phyloP scores from a whole-genome alignment of 64 coral and sea anemone species.

The Pachyseris speciosa region DNA sequence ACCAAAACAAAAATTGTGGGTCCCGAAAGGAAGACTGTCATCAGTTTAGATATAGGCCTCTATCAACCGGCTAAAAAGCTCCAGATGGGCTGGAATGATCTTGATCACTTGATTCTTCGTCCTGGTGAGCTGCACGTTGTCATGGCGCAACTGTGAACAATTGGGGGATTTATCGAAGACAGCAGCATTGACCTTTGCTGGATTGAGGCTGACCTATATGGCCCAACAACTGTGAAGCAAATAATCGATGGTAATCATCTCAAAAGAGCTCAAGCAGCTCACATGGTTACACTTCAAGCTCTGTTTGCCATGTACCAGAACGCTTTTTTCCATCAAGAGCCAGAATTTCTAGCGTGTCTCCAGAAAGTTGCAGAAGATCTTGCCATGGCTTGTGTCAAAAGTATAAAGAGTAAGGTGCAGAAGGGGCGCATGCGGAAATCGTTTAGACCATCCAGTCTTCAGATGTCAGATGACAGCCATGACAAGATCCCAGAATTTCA shows the following conservation, averaged over 20 bases:
- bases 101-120: conserved; percentile 20
- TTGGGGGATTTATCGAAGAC: conserved; percentile 33
- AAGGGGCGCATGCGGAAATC: neutral
- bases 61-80: conserved; percentile 50
- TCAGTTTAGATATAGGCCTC: neutral
- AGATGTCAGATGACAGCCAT: neutral
- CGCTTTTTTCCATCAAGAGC: conserved; percentile 7
- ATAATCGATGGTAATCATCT: conserved; percentile 53
- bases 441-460: neutral
- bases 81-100: conserved; percentile 16
- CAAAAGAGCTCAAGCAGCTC: conserved; percentile 14
- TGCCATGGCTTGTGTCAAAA: neutral
- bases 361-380: neutral
- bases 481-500: neutral
- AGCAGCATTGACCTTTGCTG: conserved; percentile 69
- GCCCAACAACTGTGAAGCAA: conserved; percentile 66
- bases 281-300: conserved; percentile 53
- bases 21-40: conserved; percentile 17
- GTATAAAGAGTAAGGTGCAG: neutral
- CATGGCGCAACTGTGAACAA: conserved; percentile 47
- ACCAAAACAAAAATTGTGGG: conserved; percentile 9
- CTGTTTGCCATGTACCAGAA: conserved; percentile 22
- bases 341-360: neutral
- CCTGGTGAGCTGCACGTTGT: conserved; percentile 54
- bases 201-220: conserved; percentile 61